Evolutionary conservation across 2,113 vertebrate species (phyloP).

Genomic region (Rhinichthys klamathensis): DNA sequence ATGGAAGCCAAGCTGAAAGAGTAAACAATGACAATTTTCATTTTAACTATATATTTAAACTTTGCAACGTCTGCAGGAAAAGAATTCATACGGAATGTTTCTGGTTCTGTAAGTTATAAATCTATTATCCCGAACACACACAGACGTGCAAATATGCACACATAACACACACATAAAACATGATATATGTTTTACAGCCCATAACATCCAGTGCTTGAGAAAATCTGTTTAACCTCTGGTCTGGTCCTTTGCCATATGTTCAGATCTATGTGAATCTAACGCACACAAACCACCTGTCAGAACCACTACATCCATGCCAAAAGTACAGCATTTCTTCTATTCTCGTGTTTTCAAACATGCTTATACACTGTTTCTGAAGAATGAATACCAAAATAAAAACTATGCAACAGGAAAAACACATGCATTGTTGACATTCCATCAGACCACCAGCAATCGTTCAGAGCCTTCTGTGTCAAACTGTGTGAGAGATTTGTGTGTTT

Average conservation of each 20-base stretch:
- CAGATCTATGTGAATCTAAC: not conserved
- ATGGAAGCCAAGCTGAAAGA: not conserved
- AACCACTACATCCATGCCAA: not conserved
- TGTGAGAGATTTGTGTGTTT: constrained; percentile 50
- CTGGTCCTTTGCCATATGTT: constrained; percentile 2
- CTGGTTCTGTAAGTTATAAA: constrained; percentile 15
- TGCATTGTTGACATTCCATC: not conserved
- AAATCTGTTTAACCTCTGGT: constrained; percentile 40
- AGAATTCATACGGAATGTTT: constrained; percentile 7
- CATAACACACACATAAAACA: not conserved
- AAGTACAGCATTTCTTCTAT: not conserved
- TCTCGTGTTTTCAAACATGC: not conserved
- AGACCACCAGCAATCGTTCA: constrained; percentile 28
- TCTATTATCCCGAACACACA: constrained; percentile 8
- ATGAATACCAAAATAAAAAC: too few relatives aligned
- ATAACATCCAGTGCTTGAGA: not conserved
- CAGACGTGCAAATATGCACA: not conserved
- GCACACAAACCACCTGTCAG: constrained; percentile 15
- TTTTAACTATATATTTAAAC: not conserved
- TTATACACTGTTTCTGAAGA: not conserved
- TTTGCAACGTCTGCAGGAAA: not conserved
- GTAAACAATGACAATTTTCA: not conserved
- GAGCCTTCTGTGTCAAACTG: constrained; percentile 13
- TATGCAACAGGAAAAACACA: not conserved
- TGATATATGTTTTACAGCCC: constrained; percentile 4